Conservation (phyloP, 1,140 invertebrate genomes). For the Sarcophaga peregrina region DNA sequence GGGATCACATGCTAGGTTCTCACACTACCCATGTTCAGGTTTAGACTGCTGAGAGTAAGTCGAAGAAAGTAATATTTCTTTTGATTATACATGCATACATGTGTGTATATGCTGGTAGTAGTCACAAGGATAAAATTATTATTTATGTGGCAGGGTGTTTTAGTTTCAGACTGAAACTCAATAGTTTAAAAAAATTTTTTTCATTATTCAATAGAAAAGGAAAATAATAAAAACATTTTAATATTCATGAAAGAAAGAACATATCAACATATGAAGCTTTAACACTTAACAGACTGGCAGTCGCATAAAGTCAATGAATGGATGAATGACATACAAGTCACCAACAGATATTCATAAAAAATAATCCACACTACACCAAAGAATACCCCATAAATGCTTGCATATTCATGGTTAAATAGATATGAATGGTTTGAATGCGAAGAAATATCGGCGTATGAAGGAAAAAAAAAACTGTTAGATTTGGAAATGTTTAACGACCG, state of each 20-base stretch:
- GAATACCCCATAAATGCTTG: not conserved
- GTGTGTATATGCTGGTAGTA: no score
- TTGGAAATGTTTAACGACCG: not conserved
- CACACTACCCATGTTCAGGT: no score
- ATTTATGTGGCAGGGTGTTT: no score
- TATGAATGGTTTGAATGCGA: not conserved
- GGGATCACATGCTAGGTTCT: no score
- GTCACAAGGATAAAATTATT: no score
- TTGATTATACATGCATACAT: no score
- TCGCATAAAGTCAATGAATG: not conserved
- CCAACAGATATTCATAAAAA: not conserved
- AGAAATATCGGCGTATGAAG: not conserved
- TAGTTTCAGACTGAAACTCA: no score
- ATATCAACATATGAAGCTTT: not conserved
- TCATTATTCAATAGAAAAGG: not conserved
- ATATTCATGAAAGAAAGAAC: not conserved
- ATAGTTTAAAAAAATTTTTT: no score
- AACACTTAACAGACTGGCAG: not conserved
- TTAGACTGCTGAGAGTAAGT: no score
- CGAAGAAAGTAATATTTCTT: no score
- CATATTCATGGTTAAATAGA: constrained; percentile 22
- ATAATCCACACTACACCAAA: no score
- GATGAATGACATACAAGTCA: not conserved
- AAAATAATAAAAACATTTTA: constrained; percentile 7
- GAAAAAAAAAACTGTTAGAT: not conserved